A percentile compares a stretch with the other conserved stretches of the same genome.
phyloP scores from a whole-genome alignment of 1,140 invertebrate species.

The Aphelenchoides besseyi region DNA sequence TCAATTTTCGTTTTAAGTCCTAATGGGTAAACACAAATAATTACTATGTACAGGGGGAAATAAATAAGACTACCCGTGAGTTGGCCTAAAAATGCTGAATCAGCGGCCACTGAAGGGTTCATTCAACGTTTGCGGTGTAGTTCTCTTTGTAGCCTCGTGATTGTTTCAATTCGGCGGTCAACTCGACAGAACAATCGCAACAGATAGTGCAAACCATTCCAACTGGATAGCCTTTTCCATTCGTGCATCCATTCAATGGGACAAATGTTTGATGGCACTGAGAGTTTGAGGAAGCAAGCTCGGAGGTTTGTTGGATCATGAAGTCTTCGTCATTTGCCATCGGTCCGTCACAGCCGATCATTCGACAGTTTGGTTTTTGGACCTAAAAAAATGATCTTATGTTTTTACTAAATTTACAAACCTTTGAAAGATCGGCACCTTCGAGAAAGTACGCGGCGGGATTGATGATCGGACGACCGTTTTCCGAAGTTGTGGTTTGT shows the following conservation, averaged over 20 bases:
- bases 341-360: constrained; percentile 57
- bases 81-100: not conserved
- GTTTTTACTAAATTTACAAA: constrained; percentile 22
- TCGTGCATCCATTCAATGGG: constrained; percentile 53
- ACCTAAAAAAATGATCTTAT: constrained; percentile 39
- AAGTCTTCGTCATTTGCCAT: constrained; percentile 58
- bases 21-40: not conserved
- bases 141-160: constrained; percentile 44
- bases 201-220: constrained; percentile 62
- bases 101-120: too few relatives aligned
- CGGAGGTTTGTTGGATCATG: constrained; percentile 24
- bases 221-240: constrained; percentile 53
- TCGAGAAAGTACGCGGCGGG: constrained; percentile 55
- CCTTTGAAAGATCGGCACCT: constrained; percentile 55
- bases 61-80: not conserved
- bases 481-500: constrained; percentile 7
- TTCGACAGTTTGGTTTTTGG: constrained; percentile 43
- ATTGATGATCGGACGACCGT: constrained; percentile 44
- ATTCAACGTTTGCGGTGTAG: constrained; percentile 18
- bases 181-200: constrained; percentile 52
- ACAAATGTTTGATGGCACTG: constrained; percentile 60
- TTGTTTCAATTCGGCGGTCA: constrained; percentile 48
- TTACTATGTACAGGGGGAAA: not conserved
- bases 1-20: too few relatives aligned
- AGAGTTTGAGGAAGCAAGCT: not conserved